Conservation (phyloP, 1,140 invertebrate species). For the Matsumurasca onukii region DNA sequence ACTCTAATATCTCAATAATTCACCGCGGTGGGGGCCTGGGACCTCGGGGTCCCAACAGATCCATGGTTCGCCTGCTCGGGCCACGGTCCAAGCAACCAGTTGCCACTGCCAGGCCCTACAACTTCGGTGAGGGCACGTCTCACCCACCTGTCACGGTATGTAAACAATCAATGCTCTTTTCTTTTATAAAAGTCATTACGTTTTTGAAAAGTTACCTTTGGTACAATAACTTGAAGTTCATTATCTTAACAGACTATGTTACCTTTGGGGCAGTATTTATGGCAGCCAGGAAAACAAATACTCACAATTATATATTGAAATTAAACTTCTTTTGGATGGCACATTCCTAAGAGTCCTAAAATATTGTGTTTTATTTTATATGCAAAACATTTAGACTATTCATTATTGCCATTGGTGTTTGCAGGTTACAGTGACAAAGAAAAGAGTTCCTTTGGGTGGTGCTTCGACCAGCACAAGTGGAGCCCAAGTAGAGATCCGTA, state of each 20-base stretch:
- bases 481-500: constrained; percentile 8
- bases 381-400: constrained; percentile 30
- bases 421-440: constrained; percentile 34
- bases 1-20: constrained; percentile 32
- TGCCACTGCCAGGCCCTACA: constrained; percentile 29
- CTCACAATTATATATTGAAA: too few species aligned
- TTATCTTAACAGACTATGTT: too few species aligned
- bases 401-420: constrained; percentile 10
- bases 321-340: too few species aligned
- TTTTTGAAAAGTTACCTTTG: too few species aligned
- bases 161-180: background rate
- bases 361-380: constrained; percentile 32
- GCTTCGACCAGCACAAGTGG: background rate
- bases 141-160: constrained; percentile 30
- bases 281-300: too few species aligned
- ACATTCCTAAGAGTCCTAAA: too few species aligned
- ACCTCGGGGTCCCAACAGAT: constrained; percentile 14
- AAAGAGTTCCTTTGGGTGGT: constrained; percentile 2
- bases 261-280: too few species aligned
- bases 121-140: constrained; percentile 28
- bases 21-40: constrained; percentile 8
- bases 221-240: too few species aligned
- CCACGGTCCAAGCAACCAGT: constrained; percentile 26
- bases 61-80: constrained; percentile 24
- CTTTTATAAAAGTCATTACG: background rate